Conservation (phyloP, 1,140 invertebrate species). For the Pseudomyrmex cubaensis region DNA sequence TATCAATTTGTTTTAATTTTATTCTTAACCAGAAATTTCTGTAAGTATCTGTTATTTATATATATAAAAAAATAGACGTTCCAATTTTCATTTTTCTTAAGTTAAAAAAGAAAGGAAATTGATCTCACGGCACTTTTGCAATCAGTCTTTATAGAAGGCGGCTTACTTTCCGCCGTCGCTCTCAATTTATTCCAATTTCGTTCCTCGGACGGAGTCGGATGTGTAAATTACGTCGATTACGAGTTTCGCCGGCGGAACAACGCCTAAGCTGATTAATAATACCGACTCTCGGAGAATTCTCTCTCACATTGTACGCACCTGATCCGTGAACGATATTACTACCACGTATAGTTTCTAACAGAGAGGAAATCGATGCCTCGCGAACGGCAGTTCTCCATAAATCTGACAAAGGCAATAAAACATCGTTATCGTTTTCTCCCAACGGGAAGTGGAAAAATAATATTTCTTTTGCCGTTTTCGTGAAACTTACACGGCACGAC, state of each 20-base stretch:
- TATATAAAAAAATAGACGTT: not conserved
- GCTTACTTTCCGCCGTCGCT: not conserved
- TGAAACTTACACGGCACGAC: not conserved
- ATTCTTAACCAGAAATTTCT: not conserved
- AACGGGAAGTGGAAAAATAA: not conserved
- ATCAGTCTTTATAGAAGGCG: not conserved
- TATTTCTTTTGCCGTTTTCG: not conserved
- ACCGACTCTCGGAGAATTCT: conserved; percentile 47
- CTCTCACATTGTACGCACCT: conserved; percentile 28
- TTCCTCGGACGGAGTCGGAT: not conserved
- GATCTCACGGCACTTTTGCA: not conserved
- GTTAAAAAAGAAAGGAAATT: not conserved
- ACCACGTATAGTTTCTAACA: conserved; percentile 49
- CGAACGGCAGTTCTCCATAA: conserved; percentile 32
- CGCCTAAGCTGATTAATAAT: conserved; percentile 56
- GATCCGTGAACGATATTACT: conserved; percentile 39
- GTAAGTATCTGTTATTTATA: too few relatives aligned
- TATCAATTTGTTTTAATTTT: not conserved
- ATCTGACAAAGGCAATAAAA: conserved; percentile 62
- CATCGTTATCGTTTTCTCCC: conserved; percentile 1
- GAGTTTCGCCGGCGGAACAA: conserved; percentile 33
- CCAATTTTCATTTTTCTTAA: not conserved
- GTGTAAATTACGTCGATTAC: conserved; percentile 45
- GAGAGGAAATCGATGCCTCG: conserved; percentile 65
- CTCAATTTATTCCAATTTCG: conserved; percentile 42